These are phyloP conservation scores for Drosophila neoperkinsi DNA, from an alignment of 2,888 invertebrate genomes.

Conservation along the genomic window DNA sequence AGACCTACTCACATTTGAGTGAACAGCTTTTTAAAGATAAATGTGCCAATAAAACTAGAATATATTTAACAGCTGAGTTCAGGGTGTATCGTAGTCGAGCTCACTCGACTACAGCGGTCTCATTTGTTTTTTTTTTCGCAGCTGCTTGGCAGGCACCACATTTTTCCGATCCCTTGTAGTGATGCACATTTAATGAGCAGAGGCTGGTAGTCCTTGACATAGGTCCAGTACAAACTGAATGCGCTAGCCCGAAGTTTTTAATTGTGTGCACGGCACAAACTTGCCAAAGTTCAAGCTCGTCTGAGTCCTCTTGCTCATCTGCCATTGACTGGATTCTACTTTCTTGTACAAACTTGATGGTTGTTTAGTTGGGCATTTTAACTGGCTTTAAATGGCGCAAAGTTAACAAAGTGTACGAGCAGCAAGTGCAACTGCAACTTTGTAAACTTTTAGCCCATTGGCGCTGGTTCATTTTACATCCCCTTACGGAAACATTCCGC, in stretches of 20 bases:
- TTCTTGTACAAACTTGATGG: not conserved
- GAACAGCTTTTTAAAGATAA: not conserved
- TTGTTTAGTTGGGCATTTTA: conserved; percentile 17
- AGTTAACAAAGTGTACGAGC: conserved; percentile 65
- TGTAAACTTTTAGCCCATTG: conserved; percentile 69
- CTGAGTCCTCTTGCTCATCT: conserved; percentile 13
- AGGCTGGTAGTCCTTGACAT: conserved; percentile 45
- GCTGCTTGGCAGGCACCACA: not conserved
- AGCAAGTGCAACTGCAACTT: conserved; percentile 50
- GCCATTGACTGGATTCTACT: conserved; percentile 11
- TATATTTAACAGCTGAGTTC: not conserved
- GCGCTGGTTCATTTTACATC: conserved; percentile 48
- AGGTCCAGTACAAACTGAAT: not conserved
- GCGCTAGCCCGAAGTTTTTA: conserved; percentile 40
- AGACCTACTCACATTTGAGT: not conserved
- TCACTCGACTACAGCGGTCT: not conserved
- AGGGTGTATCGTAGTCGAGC: not conserved
- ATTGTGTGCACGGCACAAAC: conserved; percentile 46
- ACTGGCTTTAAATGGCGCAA: conserved; percentile 58
- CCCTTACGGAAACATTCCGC: not conserved
- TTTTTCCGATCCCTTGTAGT: conserved; percentile 3
- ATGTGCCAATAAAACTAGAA: not conserved
- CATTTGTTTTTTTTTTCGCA: not conserved
- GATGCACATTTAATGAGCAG: conserved; percentile 56
- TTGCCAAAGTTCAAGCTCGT: conserved; percentile 47